Evolutionary conservation across 2,113 vertebrate species (phyloP), one percentile per base, ranked within the genome.

Genomic region (Verasper variegatus): DNA sequence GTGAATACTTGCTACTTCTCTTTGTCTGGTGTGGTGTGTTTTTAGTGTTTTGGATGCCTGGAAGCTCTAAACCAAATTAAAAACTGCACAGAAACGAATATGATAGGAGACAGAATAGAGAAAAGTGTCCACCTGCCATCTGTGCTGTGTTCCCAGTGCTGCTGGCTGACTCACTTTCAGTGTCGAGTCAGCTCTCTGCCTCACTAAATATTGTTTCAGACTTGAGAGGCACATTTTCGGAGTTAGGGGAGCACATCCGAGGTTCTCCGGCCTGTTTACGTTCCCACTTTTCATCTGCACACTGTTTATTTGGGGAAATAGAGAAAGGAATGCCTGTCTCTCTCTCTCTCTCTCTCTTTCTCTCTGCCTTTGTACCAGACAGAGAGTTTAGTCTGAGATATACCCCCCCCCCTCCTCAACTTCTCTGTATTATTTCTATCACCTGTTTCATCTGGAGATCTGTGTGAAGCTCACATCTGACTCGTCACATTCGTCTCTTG

Each of bases 221-320:
- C 84, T 92, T 72, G 85, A 88, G 88, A 89, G 87, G 76, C 90
- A 87, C 79, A 86, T 83, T 90, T 92, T 89, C 62, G 83, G 89
- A 82, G 88, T 59, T 71, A 84, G 86, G 90, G 90, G 84, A 84
- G 85, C 87, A 90, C 87, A 91, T 91, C 80, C 80, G 82, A 91
- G 89, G 81, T 86, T 89, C 79, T 82, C 61, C n/a, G 49, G 83
- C 89, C 80, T 92, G 88, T 91, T 92, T 89, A 86, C 87, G 85
- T 91, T 92, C 88, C 85, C 88, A 89, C 85, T 91, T 90, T 92
- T 93, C 89, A 90, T 92, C 88, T 91, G 84, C 83, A 56, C 81
- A 49, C 88, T 91, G 89, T 94, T 94, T 94, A 92, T 94, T 93
- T 92, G 88, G 87, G 88, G 75, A 83, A 90, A 93, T 82, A 68